These are phyloP conservation scores for Serinus canaria DNA, from an alignment of 2,113 vertebrate species.

Conservation along the genomic window DNA sequence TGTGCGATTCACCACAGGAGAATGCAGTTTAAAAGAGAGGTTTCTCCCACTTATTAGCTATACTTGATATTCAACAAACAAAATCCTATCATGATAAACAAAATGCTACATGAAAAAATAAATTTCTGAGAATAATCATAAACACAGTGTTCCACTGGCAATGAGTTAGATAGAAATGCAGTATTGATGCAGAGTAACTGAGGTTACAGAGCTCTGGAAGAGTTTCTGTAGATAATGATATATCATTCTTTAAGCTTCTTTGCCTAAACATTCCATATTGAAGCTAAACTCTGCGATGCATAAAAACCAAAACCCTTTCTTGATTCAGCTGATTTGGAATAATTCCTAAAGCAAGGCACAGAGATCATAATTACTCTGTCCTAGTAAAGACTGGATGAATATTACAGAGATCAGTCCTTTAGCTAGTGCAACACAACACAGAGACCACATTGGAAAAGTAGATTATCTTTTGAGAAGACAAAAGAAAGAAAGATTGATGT, in stretches of 20 bases:
- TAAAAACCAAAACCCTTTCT: background rate
- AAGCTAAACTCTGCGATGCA: background rate
- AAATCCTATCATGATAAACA: background rate
- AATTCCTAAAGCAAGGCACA: background rate
- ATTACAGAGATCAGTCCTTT: background rate
- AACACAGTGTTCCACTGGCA: background rate
- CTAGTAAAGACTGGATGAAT: background rate
- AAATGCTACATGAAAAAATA: background rate
- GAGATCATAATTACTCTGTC: background rate
- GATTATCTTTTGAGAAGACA: background rate
- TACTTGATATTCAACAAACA: background rate
- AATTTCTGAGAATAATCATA: background rate
- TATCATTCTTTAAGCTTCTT: background rate
- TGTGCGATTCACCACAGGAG: background rate
- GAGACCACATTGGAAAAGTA: background rate
- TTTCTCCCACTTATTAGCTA: background rate
- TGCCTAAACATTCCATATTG: background rate
- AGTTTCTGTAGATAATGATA: background rate
- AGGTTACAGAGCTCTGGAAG: background rate
- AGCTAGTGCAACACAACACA: background rate
- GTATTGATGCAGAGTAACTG: background rate
- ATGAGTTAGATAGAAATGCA: background rate
- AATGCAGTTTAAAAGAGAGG: background rate
- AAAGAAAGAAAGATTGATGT: background rate
- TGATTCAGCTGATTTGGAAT: background rate